Evolutionary conservation across 2,888 invertebrate species (phyloP), one percentile per base, ranked within the genome.

Genomic region (Busseola fusca): DNA sequence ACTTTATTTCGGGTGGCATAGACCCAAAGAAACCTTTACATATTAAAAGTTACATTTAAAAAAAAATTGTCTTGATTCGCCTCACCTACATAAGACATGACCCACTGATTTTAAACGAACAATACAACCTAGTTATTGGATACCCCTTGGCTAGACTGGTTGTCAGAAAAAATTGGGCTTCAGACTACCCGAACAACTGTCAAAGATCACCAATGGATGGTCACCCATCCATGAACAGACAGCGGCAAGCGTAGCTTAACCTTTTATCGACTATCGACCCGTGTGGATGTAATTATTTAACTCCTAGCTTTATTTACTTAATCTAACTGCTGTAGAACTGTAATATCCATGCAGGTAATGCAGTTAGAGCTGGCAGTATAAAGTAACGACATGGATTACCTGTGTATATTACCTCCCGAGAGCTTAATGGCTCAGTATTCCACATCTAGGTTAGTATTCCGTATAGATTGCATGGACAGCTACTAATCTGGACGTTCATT

Each of bases 351-450:
- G 62, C 68, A 66, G 57, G 58, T 66, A 59, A 75, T 72, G 72
- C 72, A 72, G 34, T 63, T 27, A n/a, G 25, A 67, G 25, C 76
- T 14, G 67, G 67, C 57, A 68, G 48, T 80, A 67, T 69, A 78
- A 73, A 73, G 57, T 80, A 81, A 81, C 64, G 74, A 67, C 79
- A 62, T 21, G 69, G 82, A 69, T 80, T 78, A 81, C 60, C 70
- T 69, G 27, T 40, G 54, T 66, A 64, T 73, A 81, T 77, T 52
- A 69, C 78, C 66, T n/a, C 54, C 66, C 48, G 57, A 66, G 73
- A 69, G 69, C 79, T 78, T 77, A 81, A 64, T 66, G 76, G 73
- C 72, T 77, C 57, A 37, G 76, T 76, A 45, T 57, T 64, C 77
- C 37, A 65, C 63, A 69, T 60, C 37, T 64, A 67, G 78, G 82